These are phyloP conservation scores for Cacatua alba DNA, from an alignment of 2,113 vertebrate genomes.

Conservation along the genomic window DNA sequence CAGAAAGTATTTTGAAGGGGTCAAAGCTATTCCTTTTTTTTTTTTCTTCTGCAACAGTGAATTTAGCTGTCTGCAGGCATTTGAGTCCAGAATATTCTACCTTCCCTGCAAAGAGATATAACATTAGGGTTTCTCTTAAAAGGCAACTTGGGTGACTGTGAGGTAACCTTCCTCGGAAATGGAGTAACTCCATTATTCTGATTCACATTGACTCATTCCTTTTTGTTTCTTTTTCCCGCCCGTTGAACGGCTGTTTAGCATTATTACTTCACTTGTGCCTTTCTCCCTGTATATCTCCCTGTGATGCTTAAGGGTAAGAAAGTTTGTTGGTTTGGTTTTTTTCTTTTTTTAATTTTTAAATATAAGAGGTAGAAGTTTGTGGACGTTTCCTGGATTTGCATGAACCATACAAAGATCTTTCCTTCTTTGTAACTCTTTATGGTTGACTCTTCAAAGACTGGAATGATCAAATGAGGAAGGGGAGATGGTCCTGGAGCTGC, in stretches of 20 bases:
- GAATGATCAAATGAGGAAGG: neutral
- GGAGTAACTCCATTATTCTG: neutral
- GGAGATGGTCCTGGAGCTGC: neutral
- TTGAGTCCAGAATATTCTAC: neutral
- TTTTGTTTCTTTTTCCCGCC: neutral
- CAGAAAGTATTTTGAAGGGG: slow-evolving; percentile 41
- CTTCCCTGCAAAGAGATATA: neutral
- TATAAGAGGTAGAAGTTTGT: neutral
- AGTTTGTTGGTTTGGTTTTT: neutral
- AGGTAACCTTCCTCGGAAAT: neutral
- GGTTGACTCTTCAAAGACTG: neutral
- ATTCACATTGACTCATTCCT: neutral
- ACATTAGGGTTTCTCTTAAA: neutral
- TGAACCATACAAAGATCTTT: neutral
- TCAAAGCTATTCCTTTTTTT: neutral
- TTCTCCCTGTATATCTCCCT: neutral
- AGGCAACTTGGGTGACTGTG: neutral
- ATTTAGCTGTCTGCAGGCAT: neutral
- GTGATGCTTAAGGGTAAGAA: neutral
- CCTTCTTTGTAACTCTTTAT: neutral
- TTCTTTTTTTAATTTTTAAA: neutral
- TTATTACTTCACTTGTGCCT: neutral
- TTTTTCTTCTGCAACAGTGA: neutral
- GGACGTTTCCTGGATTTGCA: neutral
- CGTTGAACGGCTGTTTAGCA: neutral